Evolutionary conservation across 2,888 invertebrate species (phyloP).

Genomic region (Drosophila paramelanica): DNA sequence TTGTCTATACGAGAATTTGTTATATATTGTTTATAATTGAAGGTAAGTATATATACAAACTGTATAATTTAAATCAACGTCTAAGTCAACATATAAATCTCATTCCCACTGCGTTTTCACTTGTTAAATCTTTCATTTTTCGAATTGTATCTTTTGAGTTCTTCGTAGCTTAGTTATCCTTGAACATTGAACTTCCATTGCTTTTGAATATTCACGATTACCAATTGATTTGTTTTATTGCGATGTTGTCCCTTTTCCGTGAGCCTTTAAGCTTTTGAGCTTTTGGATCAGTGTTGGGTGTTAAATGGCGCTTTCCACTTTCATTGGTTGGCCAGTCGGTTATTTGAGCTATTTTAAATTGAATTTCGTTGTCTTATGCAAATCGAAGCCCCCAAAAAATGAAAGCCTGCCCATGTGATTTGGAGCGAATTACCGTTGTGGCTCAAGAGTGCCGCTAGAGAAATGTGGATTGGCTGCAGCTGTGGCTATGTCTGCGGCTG

Average conservation of each 20-base stretch:
- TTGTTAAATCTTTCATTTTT: background rate
- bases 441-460: conserved; percentile 56
- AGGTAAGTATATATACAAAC: too few relatives aligned
- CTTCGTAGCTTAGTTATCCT: background rate
- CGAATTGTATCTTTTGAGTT: background rate
- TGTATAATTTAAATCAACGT: background rate
- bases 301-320: conserved; percentile 35
- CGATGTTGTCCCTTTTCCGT: background rate
- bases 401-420: conserved; percentile 71
- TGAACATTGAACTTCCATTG: conserved; percentile 30
- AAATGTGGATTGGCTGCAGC: conserved; percentile 51
- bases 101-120: background rate
- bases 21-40: too few relatives aligned
- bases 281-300: conserved; percentile 19
- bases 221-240: background rate
- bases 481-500: conserved; percentile 25
- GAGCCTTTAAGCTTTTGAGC: conserved; percentile 7
- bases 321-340: conserved; percentile 13
- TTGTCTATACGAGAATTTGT: background rate
- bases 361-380: conserved; percentile 56
- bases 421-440: conserved; percentile 75
- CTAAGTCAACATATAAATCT: background rate
- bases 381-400: conserved; percentile 64
- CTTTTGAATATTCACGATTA: conserved; percentile 1
- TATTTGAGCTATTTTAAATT: conserved; percentile 15